A percentile compares a stretch with the other conserved stretches of the same genome.
These are phyloP conservation scores for Cecropterus lyciades DNA, from an alignment of 1,140 invertebrate species.

Conservation along the genomic window DNA sequence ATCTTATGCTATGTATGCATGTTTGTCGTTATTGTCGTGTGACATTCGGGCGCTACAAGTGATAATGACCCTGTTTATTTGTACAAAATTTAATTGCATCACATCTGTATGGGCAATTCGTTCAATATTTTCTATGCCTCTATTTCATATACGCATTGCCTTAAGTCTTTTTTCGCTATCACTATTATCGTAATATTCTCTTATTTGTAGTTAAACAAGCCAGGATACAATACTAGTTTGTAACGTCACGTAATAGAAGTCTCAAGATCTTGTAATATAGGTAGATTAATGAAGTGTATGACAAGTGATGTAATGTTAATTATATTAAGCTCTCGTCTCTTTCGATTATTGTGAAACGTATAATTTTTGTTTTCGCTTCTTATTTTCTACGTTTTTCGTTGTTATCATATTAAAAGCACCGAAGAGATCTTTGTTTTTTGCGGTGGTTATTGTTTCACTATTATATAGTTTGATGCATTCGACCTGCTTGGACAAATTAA, in stretches of 20 bases:
- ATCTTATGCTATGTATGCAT: too few relatives aligned
- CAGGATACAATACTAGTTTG: neutral
- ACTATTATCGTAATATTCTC: too few relatives aligned
- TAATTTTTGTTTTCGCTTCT: too few relatives aligned
- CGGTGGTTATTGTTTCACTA: neutral
- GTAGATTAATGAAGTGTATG: neutral
- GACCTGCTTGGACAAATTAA: neutral
- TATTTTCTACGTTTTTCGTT: neutral
- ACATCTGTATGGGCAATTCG: neutral
- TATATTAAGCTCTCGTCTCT: too few relatives aligned
- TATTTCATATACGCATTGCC: neutral
- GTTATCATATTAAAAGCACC: neutral
- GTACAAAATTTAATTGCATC: neutral
- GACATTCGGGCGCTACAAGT: neutral
- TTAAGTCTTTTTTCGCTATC: neutral
- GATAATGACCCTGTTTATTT: neutral
- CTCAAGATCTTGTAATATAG: neutral
- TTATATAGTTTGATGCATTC: neutral
- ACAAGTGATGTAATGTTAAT: neutral
- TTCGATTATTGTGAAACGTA: too few relatives aligned
- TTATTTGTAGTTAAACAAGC: neutral
- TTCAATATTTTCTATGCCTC: neutral
- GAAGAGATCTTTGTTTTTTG: neutral
- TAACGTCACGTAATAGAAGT: neutral
- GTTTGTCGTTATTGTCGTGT: too few relatives aligned